Evolutionary conservation across 2,888 invertebrate species (phyloP), one percentile per base, ranked within the genome.

Genomic region (Cryptus viduatorius): DNA sequence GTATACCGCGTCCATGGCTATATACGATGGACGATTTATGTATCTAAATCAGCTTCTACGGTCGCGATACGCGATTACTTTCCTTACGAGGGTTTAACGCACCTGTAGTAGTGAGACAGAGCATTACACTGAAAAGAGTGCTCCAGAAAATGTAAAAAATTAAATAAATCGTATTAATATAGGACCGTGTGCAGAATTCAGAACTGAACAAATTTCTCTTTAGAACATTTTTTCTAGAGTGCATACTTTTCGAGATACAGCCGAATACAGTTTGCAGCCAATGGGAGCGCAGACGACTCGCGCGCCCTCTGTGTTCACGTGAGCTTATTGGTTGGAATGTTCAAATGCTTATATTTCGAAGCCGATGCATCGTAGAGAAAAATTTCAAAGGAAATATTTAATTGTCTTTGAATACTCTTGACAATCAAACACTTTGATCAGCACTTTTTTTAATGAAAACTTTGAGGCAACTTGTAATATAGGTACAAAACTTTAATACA

Each of bases 21-120:
- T 46, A 16, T 10, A 37, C 29, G 3, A 31, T 42, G 29, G 42
- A 16, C 53, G 19, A 31, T 56, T 16, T 72, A 61, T 71, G 10
- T 42, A 64, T 69, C 61, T 16, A 31, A 46, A 37, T 31, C 19
- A 14, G 37, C 31, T 37, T 16, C 12, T 16, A 29, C 8, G 69
- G 19, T 8, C 37, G 53, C 37, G n/a, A 69, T 69, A 69, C 53
- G 16, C 31, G 53, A 31, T 19, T n/a, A 68, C 69, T 29, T 48
- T n/a, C 48, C 16, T 53, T 19, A 1, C 19, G 19, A 16, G 19
- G 5, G n/a, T 48, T 48, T 14, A 48, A 48, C 4, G 10, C 19
- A 16, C 53, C 8, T 53, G 19, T 19, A 19, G 0, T 56, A 10
- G 24, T 3, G 24, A 24, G 4, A 56, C 19, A 24, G 19, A 56